Conservation (phyloP, 2,888 invertebrate genomes). For the Cheilosia pagana region DNA sequence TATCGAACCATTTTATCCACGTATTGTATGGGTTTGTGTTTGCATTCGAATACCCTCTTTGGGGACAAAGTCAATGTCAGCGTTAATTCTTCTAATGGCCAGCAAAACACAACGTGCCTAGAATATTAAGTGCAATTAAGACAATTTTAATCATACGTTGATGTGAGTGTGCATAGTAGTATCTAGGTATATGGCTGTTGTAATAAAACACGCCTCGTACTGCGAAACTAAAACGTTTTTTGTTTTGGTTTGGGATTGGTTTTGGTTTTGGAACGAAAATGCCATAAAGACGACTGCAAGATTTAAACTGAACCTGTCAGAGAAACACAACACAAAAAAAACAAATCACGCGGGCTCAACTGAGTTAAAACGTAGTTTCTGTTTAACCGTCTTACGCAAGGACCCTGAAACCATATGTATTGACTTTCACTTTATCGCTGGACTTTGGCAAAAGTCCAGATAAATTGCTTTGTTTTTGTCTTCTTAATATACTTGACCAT, state of each 20-base stretch:
- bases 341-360: conserved; percentile 21
- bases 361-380: background rate
- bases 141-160: conserved; percentile 42
- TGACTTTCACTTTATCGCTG: conserved; percentile 57
- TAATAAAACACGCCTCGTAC: conserved; percentile 57
- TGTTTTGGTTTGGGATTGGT: conserved; percentile 15
- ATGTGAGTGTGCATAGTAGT: conserved; percentile 1
- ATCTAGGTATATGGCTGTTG: conserved; percentile 7
- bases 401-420: conserved; percentile 40
- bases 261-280: conserved; percentile 31
- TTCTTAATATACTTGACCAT: background rate
- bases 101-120: conserved; percentile 62
- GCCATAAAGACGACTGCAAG: conserved; percentile 48
- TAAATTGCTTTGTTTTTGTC: conserved; percentile 9
- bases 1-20: conserved; percentile 36
- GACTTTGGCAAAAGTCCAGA: conserved; percentile 56
- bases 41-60: conserved; percentile 32
- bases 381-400: conserved; percentile 41
- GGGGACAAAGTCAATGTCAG: conserved; percentile 73
- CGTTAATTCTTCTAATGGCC: conserved; percentile 66
- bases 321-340: conserved; percentile 27
- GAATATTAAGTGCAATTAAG: conserved; percentile 66
- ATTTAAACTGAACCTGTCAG: conserved; percentile 26
- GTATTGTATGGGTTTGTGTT: conserved; percentile 13
- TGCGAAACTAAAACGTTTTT: conserved; percentile 41